Conservation (phyloP, 2,113 vertebrate genomes). For the Proterorhinus semilunaris region DNA sequence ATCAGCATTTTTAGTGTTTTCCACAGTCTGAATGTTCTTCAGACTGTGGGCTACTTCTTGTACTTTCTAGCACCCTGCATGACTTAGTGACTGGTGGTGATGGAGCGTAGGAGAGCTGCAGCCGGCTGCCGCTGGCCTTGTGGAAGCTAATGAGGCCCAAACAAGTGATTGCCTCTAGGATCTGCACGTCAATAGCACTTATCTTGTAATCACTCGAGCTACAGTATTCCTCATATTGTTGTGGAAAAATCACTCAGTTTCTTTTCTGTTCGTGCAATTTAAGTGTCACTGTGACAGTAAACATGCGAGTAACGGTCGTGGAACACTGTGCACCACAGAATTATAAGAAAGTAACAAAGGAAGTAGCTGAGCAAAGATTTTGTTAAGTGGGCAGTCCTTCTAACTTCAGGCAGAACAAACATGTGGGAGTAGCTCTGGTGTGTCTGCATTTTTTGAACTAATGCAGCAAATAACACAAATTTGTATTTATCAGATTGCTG, state of each 20-base stretch:
- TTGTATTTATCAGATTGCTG: no score
- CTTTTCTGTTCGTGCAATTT: constrained; percentile 1
- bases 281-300: neutral
- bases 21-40: neutral
- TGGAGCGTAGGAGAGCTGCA: constrained; percentile 31
- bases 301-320: neutral
- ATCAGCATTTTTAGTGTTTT: neutral
- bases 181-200: constrained; percentile 61
- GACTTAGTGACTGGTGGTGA: constrained; percentile 6
- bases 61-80: neutral
- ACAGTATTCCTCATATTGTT: constrained; percentile 13
- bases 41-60: neutral
- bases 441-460: no score
- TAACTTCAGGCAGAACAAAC: no score
- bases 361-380: no score
- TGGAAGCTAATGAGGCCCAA: constrained; percentile 48
- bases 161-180: constrained; percentile 61
- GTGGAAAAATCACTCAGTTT: constrained; percentile 19
- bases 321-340: neutral
- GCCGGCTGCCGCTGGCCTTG: constrained; percentile 35
- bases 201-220: constrained; percentile 48
- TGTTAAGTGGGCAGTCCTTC: neutral
- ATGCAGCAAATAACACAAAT: no score
- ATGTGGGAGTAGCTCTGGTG: no score
- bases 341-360: neutral